phyloP scores from a whole-genome alignment of 2,888 invertebrate species.

The Callinectes sapidus region DNA sequence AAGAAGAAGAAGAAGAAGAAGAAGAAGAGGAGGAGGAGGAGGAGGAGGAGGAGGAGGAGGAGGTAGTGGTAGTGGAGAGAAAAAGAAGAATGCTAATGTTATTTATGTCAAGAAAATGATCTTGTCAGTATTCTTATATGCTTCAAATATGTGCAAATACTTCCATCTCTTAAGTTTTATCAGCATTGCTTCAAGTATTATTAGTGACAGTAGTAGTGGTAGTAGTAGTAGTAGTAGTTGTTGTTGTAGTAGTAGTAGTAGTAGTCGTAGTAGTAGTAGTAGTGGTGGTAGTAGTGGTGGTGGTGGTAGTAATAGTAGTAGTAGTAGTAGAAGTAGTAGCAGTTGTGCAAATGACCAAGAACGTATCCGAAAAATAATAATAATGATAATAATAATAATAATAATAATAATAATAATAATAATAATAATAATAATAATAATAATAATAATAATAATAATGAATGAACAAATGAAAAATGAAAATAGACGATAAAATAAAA shows the following conservation, averaged over 20 bases:
- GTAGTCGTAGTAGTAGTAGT: background rate
- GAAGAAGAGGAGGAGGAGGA: background rate
- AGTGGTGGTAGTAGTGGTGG: background rate
- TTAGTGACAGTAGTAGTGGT: background rate
- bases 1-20: too few relatives aligned
- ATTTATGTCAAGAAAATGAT: background rate
- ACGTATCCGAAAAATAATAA: too few relatives aligned
- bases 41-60: background rate
- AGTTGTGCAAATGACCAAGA: background rate
- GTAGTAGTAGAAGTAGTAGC: background rate
- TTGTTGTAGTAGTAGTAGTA: background rate
- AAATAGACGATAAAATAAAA: too few relatives aligned
- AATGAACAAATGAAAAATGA: too few relatives aligned
- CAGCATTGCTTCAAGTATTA: background rate
- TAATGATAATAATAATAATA: too few relatives aligned
- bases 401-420: too few relatives aligned
- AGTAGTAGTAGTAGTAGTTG: slow-evolving; percentile 3
- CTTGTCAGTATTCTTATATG: background rate
- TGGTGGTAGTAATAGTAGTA: background rate
- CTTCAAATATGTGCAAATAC: background rate
- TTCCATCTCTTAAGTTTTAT: background rate
- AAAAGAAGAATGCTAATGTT: background rate
- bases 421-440: too few relatives aligned
- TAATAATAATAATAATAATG: too few relatives aligned
- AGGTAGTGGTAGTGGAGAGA: too few relatives aligned